Conservation (phyloP, 2,113 vertebrate species). For the Okapia johnstoni region DNA sequence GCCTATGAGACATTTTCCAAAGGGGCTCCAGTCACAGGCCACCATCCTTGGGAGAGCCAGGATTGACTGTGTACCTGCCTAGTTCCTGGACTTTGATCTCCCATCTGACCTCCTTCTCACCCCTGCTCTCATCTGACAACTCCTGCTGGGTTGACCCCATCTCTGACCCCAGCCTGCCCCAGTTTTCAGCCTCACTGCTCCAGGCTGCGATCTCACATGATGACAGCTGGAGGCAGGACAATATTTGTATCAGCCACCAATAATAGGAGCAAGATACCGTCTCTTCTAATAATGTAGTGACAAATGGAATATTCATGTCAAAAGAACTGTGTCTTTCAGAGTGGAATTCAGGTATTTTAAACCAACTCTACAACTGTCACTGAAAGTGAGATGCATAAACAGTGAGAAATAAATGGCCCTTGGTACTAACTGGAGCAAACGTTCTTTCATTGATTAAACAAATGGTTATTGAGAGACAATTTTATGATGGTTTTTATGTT, state of each 20-base stretch:
- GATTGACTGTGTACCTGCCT: constrained; percentile 55
- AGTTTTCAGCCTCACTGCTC: constrained; percentile 57
- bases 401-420: not conserved
- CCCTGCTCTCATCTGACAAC: constrained; percentile 66
- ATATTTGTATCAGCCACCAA: constrained; percentile 17
- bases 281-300: not conserved
- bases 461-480: not conserved
- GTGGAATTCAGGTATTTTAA: not conserved
- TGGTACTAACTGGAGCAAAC: not conserved
- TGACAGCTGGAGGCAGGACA: constrained; percentile 36
- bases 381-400: not conserved
- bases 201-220: constrained; percentile 31
- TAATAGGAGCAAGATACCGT: not conserved
- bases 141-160: constrained; percentile 69
- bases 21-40: not conserved
- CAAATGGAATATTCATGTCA: not conserved
- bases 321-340: constrained; percentile 7
- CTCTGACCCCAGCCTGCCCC: constrained; percentile 57
- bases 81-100: constrained; percentile 72
- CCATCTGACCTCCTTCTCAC: constrained; percentile 68
- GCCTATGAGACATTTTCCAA: not conserved
- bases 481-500: not conserved
- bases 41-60: not conserved
- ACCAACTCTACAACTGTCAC: not conserved
- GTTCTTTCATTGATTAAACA: not conserved